Evolutionary conservation across 2,888 invertebrate genomes (phyloP), one percentile per base, ranked within the genome.

Genomic region (Heliconius sara): DNA sequence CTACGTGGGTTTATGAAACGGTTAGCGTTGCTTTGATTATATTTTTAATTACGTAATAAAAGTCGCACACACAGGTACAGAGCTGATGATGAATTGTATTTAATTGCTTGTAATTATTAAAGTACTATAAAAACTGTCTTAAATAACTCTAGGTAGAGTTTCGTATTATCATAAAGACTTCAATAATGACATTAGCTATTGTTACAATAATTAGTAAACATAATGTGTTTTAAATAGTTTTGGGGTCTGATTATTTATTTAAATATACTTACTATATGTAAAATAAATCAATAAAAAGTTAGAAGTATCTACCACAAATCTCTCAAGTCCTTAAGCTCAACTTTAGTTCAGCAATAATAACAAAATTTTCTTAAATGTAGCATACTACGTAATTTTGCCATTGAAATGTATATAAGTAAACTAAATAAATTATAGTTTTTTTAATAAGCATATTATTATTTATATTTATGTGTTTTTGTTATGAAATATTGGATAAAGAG

Each of bases 401-500:
- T 34, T 39, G 1, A 39, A 39, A 39, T 39, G 1, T 19, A 47
- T 47, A 7, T 68, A 39, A 13, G n/a, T 57, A 57, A 22, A 30
- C 7, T 52, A 52, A 30, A 71, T 19, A 52, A 68, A 10, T 22
- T 6, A 22, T 27, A 71, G 10, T n/a, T 34, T 12, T 25, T 74
- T 63, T 63, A 25, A 13, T 43, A 27, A 27, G n/a, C 5, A 74
- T 9, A 39, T 25, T n/a, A 0, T 22, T 39, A 88, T 88, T 88
- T 86, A 88, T 84, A 84, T 84, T 86, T 83, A 80, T 86, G 84
- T 86, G 86, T 86, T 87, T 86, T 84, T 81, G 82, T 86, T 86
- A 84, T 83, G 71, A 77, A 78, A 80, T 86, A 85, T 86, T 89
- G 86, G 85, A 86, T 85, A 86, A 86, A 84, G 80, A 85, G 81